Conservation (phyloP, 2,113 vertebrate species). For the Callorhinus ursinus region DNA sequence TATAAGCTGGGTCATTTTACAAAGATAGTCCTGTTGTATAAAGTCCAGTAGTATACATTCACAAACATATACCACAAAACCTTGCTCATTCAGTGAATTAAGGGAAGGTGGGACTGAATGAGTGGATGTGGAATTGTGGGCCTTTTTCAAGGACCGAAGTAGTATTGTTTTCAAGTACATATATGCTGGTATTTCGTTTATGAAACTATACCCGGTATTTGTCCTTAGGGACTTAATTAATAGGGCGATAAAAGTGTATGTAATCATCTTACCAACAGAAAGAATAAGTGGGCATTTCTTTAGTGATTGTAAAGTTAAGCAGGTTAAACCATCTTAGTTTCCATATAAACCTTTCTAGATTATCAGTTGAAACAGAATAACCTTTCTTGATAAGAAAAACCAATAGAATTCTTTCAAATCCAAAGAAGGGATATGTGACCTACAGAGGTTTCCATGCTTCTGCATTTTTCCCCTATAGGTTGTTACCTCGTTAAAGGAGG, state of each 20-base stretch:
- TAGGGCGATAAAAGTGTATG: constrained; percentile 24
- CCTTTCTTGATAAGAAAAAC: constrained; percentile 39
- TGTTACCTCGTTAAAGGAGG: constrained; percentile 29
- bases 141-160: constrained; percentile 19
- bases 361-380: constrained; percentile 23
- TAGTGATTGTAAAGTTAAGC: constrained; percentile 65
- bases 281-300: constrained; percentile 57
- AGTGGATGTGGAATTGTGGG: background rate
- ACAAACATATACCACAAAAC: background rate
- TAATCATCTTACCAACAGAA: constrained; percentile 66
- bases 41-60: background rate
- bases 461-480: background rate
- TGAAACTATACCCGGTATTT: constrained; percentile 22
- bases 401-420: constrained; percentile 16
- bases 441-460: background rate
- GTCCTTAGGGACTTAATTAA: constrained; percentile 68
- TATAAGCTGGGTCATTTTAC: background rate
- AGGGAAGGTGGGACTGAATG: background rate
- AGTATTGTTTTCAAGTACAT: constrained; percentile 41
- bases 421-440: background rate
- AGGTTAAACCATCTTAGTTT: constrained; percentile 49
- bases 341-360: constrained; percentile 34
- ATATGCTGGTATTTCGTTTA: constrained; percentile 42
- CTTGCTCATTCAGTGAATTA: background rate
- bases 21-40: background rate